Percentiles rank a stretch among this genome's conserved stretches.
These are phyloP conservation scores for Oryzias curvinotus DNA, from an alignment of 2,113 vertebrate species.

Conservation along the genomic window DNA sequence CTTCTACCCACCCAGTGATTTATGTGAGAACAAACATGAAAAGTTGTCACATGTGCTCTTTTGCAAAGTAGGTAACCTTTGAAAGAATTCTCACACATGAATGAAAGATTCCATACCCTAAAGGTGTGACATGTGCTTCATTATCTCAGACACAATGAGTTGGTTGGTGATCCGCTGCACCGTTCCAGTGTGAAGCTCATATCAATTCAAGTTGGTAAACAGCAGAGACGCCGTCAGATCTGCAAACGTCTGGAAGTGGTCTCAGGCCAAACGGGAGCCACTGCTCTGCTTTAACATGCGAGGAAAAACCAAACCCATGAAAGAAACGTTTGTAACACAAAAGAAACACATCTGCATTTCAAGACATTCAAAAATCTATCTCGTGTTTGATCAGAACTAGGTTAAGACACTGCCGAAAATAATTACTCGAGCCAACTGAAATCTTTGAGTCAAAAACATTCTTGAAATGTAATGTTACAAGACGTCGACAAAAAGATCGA, in stretches of 20 bases:
- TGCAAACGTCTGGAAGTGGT: conserved; percentile 37
- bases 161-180: conserved; percentile 45
- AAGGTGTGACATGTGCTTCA: conserved; percentile 58
- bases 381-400: conserved; percentile 56
- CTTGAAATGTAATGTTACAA: conserved; percentile 62
- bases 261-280: conserved; percentile 31
- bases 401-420: conserved; percentile 51
- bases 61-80: conserved; percentile 41
- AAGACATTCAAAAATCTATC: conserved; percentile 62
- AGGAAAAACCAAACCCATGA: conserved; percentile 53
- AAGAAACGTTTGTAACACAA: conserved; percentile 40
- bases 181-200: conserved; percentile 36
- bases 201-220: conserved; percentile 16
- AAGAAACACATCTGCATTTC: conserved; percentile 48
- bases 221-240: conserved; percentile 31
- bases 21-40: conserved; percentile 41
- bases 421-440: conserved; percentile 45
- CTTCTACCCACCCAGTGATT: conserved; percentile 39
- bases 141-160: conserved; percentile 40
- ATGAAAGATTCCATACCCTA: conserved; percentile 32
- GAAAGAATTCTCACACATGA: conserved; percentile 46
- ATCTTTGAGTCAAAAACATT: conserved; percentile 61
- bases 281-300: conserved; percentile 53
- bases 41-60: conserved; percentile 57
- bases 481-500: conserved; percentile 56